Evolutionary conservation across 2,797 vertebrate genomes (phyloP).

Genomic region (Liasis olivaceus): DNA sequence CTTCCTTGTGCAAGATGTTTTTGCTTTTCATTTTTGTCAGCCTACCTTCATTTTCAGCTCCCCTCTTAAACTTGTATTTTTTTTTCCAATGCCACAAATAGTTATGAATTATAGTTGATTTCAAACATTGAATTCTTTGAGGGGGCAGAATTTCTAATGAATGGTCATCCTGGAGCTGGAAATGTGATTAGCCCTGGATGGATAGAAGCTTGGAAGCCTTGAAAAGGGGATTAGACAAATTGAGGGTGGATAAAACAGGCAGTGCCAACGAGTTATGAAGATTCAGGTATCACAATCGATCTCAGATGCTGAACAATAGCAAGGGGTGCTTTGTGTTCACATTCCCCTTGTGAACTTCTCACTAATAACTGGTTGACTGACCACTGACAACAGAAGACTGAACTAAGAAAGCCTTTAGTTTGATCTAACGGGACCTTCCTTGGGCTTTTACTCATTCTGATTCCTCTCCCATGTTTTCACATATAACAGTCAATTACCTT

Average conservation of each 20-base stretch:
- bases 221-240: background rate
- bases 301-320: background rate
- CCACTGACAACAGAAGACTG: background rate
- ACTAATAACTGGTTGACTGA: background rate
- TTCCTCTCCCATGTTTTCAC: background rate
- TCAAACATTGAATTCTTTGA: slow-evolving; percentile 23
- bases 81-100: background rate
- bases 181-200: background rate
- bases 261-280: background rate
- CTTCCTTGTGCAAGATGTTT: background rate
- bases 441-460: background rate
- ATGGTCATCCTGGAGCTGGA: background rate
- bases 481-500: background rate
- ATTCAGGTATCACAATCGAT: background rate
- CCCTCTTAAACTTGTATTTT: background rate
- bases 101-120: background rate
- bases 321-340: background rate
- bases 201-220: background rate
- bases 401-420: background rate
- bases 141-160: slow-evolving; percentile 23
- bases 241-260: background rate
- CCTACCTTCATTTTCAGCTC: background rate
- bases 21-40: background rate
- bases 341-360: background rate
- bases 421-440: too few relatives aligned